Conservation (phyloP, 2,888 invertebrate genomes). For the Dexiosoma caninum region DNA sequence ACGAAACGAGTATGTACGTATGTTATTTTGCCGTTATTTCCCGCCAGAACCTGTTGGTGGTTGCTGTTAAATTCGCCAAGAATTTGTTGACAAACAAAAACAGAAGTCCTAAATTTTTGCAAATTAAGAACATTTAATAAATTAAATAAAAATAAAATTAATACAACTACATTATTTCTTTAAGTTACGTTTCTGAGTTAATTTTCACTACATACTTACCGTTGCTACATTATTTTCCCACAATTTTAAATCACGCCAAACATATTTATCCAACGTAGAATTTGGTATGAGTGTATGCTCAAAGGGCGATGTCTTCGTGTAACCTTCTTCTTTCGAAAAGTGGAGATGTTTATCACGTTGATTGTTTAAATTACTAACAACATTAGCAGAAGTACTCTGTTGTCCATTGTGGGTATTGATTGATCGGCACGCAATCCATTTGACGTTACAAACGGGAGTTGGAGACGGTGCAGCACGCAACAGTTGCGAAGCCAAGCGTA, state of each 20-base stretch:
- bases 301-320: slow-evolving; percentile 78
- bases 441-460: background rate
- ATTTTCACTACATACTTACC: too few species aligned
- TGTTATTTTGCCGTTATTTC: too few species aligned
- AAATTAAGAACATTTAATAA: too few species aligned
- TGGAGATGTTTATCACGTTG: slow-evolving; percentile 70
- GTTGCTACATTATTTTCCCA: slow-evolving; percentile 82
- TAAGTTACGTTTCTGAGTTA: too few species aligned
- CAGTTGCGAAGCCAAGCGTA: slow-evolving; percentile 64
- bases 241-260: slow-evolving; percentile 81
- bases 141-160: too few species aligned
- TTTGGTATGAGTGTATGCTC: slow-evolving; percentile 79
- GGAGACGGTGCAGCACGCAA: slow-evolving; percentile 55
- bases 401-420: slow-evolving; percentile 69
- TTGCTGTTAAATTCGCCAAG: too few species aligned
- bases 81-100: too few species aligned
- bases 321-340: slow-evolving; percentile 73
- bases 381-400: slow-evolving; percentile 70
- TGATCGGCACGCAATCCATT: slow-evolving; percentile 13
- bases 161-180: too few species aligned
- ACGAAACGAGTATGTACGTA: too few species aligned
- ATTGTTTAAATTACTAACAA: slow-evolving; percentile 66
- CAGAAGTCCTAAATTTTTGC: too few species aligned
- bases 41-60: too few species aligned
- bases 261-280: slow-evolving; percentile 80